Percentiles rank a stretch among this genome's conserved stretches.
These are phyloP conservation scores for Phrynocephalus forsythii DNA, from an alignment of 2,797 vertebrate genomes.

Conservation along the genomic window DNA sequence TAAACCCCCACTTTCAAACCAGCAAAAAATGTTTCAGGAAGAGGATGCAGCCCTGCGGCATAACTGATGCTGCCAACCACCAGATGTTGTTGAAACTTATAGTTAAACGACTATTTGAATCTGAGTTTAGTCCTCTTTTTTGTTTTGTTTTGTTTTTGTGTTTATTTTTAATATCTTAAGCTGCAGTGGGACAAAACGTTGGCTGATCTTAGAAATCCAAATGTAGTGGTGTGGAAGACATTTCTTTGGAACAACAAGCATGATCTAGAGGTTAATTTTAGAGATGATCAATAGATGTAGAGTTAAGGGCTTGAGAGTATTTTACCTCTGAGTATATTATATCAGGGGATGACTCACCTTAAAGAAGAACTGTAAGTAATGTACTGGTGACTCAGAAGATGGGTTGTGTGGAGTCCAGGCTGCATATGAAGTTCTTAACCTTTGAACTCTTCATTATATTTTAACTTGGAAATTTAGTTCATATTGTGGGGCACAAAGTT, in stretches of 20 bases:
- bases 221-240: background rate
- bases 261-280: constrained; percentile 13
- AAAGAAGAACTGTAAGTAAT: constrained; percentile 33
- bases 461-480: constrained; percentile 62
- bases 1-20: too few species aligned
- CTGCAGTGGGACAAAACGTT: accelerated
- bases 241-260: constrained; percentile 15
- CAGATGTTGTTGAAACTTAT: background rate
- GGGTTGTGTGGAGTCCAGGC: constrained; percentile 54
- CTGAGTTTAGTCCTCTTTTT: background rate
- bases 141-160: too few species aligned
- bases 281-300: constrained; percentile 8
- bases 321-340: constrained; percentile 39
- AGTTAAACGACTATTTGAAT: background rate
- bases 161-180: accelerated
- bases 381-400: constrained; percentile 62
- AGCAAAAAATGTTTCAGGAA: too few species aligned
- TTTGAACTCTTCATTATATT: constrained; percentile 62
- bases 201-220: background rate
- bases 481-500: constrained; percentile 44
- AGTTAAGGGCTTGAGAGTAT: constrained; percentile 38
- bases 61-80: background rate
- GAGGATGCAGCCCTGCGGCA: background rate
- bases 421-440: constrained; percentile 52
- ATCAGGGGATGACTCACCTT: constrained; percentile 55